Base-by-base conservation (phyloP, 2,888 invertebrate genomes). In the Pterobdella sp. region DNA sequence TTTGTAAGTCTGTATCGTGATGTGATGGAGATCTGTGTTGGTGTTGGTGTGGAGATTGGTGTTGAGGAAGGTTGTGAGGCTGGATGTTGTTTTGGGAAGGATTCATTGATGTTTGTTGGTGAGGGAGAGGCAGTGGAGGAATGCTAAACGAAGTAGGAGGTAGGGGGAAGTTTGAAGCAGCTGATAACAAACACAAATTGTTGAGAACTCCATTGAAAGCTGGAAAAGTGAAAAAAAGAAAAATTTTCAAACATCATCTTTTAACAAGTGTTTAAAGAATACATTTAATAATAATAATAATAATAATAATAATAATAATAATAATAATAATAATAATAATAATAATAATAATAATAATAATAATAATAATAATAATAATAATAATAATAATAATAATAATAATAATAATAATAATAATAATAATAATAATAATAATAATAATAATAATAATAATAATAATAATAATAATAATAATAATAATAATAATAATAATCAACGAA, bases 371-470 rank as follows among this genome's bases (percentile, higher is more conserved):
- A 60, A 60, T 60, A 67, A 67, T 35, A 35, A 67, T 34, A 67
- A 34, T 67, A 67, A 37, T 67, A 36, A 67, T 67, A 67, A 67
- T 36, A 67, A 67, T 67, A 67, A 67, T 67, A 67, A 37, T 67
- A 36, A 67, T 67, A 67, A 67, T 36, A 67, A 67, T 67, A 67
- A 36, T 67, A 67, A 67, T 32, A 65, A 65, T 65, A 34, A 32
- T 32, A 34, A 34, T 32, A n/a, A 34, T 67, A 42, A 67, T 34
- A 65, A 34, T 65, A 35, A 34, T 29, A 65, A 65, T n/a, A 65
- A 34, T 65, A 65, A 65, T 66, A 42, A 67, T 37, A 67, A 42
- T 35, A 67, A 67, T 36, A 67, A 67, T 37, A 29, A 1, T 3
- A 67, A 67, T 37, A 67, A 67, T 67, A 67, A 67, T 36, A 67